These are phyloP conservation scores for Cinara cedri DNA, from an alignment of 2,888 invertebrate species.

Conservation along the genomic window DNA sequence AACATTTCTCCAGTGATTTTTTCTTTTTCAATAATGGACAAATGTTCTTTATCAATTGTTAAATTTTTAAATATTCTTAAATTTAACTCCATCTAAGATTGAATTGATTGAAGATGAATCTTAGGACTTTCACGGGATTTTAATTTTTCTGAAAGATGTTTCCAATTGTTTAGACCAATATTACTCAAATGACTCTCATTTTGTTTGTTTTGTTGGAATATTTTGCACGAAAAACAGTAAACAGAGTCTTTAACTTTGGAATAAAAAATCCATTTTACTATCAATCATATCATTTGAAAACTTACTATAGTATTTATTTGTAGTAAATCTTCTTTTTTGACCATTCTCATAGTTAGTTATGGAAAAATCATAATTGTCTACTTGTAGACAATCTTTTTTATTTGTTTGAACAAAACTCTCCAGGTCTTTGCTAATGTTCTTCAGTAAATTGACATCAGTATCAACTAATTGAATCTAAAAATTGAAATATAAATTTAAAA, in stretches of 20 bases:
- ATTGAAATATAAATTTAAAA: no score
- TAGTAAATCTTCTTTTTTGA: no score
- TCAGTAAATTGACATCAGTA: no score
- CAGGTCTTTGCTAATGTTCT: no score
- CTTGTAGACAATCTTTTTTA: no score
- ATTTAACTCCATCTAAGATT: background rate
- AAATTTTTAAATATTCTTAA: background rate
- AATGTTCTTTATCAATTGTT: background rate
- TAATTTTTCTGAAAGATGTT: background rate
- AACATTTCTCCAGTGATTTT: background rate
- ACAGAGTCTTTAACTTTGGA: background rate
- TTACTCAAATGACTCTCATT: background rate
- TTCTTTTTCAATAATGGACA: background rate
- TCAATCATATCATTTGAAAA: background rate
- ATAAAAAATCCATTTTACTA: conserved; percentile 4
- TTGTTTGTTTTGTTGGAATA: background rate
- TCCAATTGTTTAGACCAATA: background rate
- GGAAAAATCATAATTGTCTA: no score
- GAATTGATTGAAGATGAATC: background rate
- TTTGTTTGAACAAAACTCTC: no score
- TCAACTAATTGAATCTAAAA: no score
- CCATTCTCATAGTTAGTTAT: no score
- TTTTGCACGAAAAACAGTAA: background rate
- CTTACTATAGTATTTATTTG: no score
- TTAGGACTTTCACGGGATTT: background rate